Evolutionary conservation across 2,888 invertebrate species (phyloP), one percentile per base, ranked within the genome.

Genomic region (Ormyrus rosae): DNA sequence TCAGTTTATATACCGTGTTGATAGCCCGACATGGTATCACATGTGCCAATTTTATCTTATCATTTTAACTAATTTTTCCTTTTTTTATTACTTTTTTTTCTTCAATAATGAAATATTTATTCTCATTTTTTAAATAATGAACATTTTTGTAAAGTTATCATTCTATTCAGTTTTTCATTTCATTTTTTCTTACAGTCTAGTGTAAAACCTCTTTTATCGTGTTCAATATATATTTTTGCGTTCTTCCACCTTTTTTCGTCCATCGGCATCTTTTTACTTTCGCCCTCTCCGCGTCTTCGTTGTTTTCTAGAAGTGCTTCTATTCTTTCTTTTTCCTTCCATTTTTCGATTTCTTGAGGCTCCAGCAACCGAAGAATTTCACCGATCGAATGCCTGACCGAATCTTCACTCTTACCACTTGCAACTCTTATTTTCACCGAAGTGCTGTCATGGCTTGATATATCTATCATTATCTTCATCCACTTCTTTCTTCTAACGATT

Each of bases 321-420:
- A n/a, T 68, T 64, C 58, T 19, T 34, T 68, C 11, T 68, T 69
- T 67, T 61, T n/a, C 48, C 45, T 2, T 56, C 61, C 19, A 45
- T 61, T 72, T 63, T 68, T 53, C 65, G 53, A 68, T 68, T 55
- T 34, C 19, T 11, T 19, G 50, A 71, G 10, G 56, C 45, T 50
- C 56, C 3, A 2, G 34, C 45, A 63, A 51, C 50, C 1, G 63
- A 58, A 65, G 74, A 70, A 69, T 80, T 70, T 34, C 74, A 75
- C 70, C 69, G 65, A 80, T 80, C 65, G 53, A 11, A 65, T 75
- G 58, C 53, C 80, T n/a, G 67, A 75, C 64, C 65, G n/a, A 19
- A 70, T 65, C 64, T 70, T 46, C 19, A 53, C 53, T 74, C 55
- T 51, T 64, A 65, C 74, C 34, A 55, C 79, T 73, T 64, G 61